A percentile compares a stretch with the other conserved stretches of the same genome.
These are phyloP conservation scores for Cephus pygmeus DNA, from an alignment of 2,888 invertebrate species.

Conservation along the genomic window DNA sequence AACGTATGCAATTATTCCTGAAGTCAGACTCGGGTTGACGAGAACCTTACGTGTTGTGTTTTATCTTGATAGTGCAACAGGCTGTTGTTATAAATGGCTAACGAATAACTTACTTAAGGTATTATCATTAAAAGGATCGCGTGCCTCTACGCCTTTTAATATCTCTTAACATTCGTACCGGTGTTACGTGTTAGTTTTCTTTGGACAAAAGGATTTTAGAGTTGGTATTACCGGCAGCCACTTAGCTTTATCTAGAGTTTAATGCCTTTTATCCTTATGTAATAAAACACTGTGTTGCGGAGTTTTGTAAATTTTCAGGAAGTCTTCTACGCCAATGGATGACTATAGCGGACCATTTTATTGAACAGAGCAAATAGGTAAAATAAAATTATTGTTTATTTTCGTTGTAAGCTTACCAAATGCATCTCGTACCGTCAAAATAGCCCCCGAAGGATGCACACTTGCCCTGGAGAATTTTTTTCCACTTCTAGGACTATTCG, in stretches of 20 bases:
- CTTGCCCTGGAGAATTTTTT: slow-evolving; percentile 46
- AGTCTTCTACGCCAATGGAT: no score
- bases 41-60: not conserved
- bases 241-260: not conserved
- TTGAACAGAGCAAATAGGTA: not conserved
- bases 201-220: not conserved
- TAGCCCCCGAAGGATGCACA: slow-evolving; percentile 51
- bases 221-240: not conserved
- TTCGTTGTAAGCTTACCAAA: slow-evolving; percentile 49
- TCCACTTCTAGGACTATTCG: slow-evolving; percentile 36
- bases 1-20: not conserved
- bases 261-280: not conserved
- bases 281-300: not conserved
- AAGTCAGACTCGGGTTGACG: not conserved
- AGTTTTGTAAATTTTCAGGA: no score
- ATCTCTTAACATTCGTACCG: not conserved
- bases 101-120: not conserved
- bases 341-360: not conserved
- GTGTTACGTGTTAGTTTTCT: not conserved
- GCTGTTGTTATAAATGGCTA: not conserved
- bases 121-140: not conserved
- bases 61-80: not conserved
- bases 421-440: slow-evolving; percentile 52
- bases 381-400: not conserved
- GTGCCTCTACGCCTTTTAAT: not conserved